These are phyloP conservation scores for Apamea monoglypha DNA, from an alignment of 2,888 invertebrate genomes.

Conservation along the genomic window DNA sequence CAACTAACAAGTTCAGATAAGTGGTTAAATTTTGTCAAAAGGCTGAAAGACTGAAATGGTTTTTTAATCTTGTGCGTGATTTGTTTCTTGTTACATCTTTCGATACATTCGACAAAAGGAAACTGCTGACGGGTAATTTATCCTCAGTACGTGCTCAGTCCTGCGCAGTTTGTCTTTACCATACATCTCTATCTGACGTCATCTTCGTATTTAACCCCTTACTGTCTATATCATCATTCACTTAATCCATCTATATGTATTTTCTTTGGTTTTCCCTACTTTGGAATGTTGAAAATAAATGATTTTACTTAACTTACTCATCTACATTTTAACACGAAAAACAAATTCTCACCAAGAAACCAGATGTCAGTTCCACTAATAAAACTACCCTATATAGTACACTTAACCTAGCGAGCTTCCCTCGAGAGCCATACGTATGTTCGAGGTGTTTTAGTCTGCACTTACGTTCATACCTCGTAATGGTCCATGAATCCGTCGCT, in stretches of 20 bases:
- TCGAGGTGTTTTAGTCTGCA: conserved; percentile 27
- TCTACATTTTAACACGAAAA: conserved; percentile 3
- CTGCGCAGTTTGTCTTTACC: not conserved
- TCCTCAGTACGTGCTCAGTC: no score
- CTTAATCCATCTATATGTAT: no score
- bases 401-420: conserved; percentile 10
- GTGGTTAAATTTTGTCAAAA: not conserved
- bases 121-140: not conserved
- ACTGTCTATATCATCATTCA: not conserved
- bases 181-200: not conserved
- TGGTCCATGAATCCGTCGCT: conserved; percentile 40
- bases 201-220: not conserved
- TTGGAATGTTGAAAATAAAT: not conserved
- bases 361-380: conserved; percentile 13
- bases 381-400: conserved; percentile 31
- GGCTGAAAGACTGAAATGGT: not conserved
- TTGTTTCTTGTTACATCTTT: not conserved
- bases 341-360: not conserved
- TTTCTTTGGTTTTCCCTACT: not conserved
- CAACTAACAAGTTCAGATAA: not conserved
- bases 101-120: not conserved
- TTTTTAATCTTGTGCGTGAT: not conserved
- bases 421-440: conserved; percentile 32
- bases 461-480: conserved; percentile 39
- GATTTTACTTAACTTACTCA: not conserved